Conservation (phyloP, 2,888 invertebrate species). For the Lacanobia oleracea region DNA sequence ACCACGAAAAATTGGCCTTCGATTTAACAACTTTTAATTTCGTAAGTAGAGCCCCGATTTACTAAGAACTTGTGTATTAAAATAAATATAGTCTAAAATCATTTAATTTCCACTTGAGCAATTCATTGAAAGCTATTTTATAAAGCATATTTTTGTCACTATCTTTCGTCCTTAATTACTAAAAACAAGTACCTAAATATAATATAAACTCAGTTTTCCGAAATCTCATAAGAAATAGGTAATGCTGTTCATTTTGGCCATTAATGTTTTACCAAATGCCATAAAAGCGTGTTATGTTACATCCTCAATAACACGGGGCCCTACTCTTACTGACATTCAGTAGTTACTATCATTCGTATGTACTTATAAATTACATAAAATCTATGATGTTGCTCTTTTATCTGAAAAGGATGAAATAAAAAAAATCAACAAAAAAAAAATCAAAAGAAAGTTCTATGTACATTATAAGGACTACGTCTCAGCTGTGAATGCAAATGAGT, state of each 20-base stretch:
- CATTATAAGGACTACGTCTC: background rate
- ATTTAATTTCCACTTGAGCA: conserved; percentile 14
- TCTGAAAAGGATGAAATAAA: conserved; percentile 80
- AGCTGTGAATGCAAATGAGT: background rate
- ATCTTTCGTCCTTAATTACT: background rate
- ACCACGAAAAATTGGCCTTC: background rate
- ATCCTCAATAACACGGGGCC: conserved; percentile 13
- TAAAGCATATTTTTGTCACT: background rate
- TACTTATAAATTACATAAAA: conserved; percentile 75
- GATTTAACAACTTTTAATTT: conserved; percentile 2
- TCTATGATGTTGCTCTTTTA: conserved; percentile 72
- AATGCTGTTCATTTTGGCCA: background rate
- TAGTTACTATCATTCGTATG: conserved; percentile 71
- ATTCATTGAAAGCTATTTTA: background rate
- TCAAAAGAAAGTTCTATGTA: conserved; percentile 39
- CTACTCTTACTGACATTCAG: conserved; percentile 18
- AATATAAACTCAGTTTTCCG: background rate
- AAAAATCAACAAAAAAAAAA: conserved; percentile 57
- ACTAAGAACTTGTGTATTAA: background rate
- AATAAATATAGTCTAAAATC: background rate
- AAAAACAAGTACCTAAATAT: conserved; percentile 1
- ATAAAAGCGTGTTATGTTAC: background rate
- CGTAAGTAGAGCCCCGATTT: conserved; percentile 19
- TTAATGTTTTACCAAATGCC: background rate
- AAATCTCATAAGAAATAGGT: background rate